Evolutionary conservation across 2,888 invertebrate genomes (phyloP).

Genomic region (Melanchra persicariae): DNA sequence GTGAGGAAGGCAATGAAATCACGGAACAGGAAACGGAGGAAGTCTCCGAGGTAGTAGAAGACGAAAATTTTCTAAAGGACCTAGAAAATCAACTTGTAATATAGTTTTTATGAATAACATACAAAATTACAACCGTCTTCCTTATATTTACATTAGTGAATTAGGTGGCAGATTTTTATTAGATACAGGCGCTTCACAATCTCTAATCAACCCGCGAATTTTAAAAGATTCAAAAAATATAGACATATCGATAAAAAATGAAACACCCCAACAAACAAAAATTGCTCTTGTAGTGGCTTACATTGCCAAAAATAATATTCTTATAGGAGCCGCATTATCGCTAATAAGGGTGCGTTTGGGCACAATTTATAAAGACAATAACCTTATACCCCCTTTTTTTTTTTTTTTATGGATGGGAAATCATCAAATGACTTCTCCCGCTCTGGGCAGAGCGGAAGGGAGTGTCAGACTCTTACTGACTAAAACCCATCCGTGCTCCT

Average conservation of each 20-base stretch:
- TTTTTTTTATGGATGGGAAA: no score
- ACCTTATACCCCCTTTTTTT: no score
- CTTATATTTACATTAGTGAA: conserved; percentile 59
- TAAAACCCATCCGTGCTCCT: no score
- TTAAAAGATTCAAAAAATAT: conserved; percentile 8
- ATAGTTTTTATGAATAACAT: conserved; percentile 51
- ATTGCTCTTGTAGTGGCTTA: no score
- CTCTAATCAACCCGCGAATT: conserved; percentile 51
- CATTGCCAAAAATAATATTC: no score
- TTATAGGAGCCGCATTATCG: no score
- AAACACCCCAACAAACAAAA: no score
- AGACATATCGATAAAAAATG: not conserved
- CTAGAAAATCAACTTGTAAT: conserved; percentile 24
- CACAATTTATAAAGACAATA: no score
- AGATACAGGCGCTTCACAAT: conserved; percentile 62
- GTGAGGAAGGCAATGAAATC: not conserved
- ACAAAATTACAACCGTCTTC: conserved; percentile 36
- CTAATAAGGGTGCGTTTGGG: no score
- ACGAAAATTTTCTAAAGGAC: conserved; percentile 53
- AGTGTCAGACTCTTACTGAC: no score
- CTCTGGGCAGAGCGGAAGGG: no score
- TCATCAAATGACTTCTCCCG: no score
- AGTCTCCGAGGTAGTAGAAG: not conserved
- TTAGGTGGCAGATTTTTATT: conserved; percentile 61
- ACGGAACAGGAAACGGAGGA: not conserved